Percentiles rank a stretch among this genome's conserved stretches.
Conservation (phyloP, 1,140 invertebrate genomes). For the Lasaia peninsularis region DNA sequence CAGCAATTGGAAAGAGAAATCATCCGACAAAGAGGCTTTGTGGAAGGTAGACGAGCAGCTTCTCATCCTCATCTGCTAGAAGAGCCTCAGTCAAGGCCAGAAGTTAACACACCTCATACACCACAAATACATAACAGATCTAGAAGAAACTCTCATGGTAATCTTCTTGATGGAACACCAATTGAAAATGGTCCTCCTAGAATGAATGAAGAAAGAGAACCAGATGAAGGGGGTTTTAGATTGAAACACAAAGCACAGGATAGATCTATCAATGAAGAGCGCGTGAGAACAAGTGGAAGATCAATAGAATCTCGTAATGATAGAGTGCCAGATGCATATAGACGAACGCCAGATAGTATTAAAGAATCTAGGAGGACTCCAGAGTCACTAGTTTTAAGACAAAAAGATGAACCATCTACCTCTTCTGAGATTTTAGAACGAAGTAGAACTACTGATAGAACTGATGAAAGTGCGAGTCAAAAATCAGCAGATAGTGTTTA, state of each 20-base stretch:
- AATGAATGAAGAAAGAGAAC: conserved; percentile 73
- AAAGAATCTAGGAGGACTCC: conserved; percentile 53
- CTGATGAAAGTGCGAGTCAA: conserved; percentile 66
- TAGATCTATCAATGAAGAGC: conserved; percentile 65
- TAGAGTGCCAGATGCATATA: conserved; percentile 53
- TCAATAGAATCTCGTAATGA: conserved; percentile 56
- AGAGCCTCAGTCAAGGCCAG: conserved; percentile 69
- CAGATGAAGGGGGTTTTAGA: conserved; percentile 79
- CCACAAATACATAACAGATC: conserved; percentile 61
- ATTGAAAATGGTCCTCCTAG: conserved; percentile 43
- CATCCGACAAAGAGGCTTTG: conserved; percentile 72
- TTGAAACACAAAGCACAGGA: conserved; percentile 60
- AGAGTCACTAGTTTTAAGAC: conserved; percentile 52
- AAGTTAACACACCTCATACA: conserved; percentile 47
- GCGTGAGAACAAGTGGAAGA: conserved; percentile 60
- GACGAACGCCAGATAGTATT: conserved; percentile 59
- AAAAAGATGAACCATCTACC: conserved; percentile 49
- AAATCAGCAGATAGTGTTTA: conserved; percentile 69
- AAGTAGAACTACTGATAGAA: conserved; percentile 42
- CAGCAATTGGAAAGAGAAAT: conserved; percentile 80
- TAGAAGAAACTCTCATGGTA: conserved; percentile 78
- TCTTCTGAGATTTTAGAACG: conserved; percentile 15
- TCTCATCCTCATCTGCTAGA: conserved; percentile 83
- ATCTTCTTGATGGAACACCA: conserved; percentile 72
- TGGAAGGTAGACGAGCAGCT: conserved; percentile 77